These are phyloP conservation scores for Urocitellus parryii DNA, from an alignment of 2,113 vertebrate genomes.

Conservation along the genomic window DNA sequence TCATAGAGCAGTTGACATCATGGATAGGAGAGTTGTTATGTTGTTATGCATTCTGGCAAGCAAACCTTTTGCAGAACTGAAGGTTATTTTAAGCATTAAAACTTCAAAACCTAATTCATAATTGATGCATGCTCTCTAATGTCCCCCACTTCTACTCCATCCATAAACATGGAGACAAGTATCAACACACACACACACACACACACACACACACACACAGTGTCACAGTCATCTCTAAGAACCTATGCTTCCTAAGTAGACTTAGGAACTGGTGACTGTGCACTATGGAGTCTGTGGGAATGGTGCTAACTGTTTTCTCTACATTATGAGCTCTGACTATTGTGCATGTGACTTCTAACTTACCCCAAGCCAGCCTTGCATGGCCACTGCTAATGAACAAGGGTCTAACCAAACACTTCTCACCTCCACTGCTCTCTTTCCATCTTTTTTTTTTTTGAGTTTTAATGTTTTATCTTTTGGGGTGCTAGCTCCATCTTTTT, in stretches of 20 bases:
- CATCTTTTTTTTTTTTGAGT: background rate
- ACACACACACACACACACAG: background rate
- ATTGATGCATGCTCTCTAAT: background rate
- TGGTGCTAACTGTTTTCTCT: background rate
- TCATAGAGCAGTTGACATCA: background rate
- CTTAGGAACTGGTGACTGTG: fast-evolving
- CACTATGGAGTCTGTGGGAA: fast-evolving
- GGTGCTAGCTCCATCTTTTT: background rate
- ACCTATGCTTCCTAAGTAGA: background rate
- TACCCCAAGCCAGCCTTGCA: background rate
- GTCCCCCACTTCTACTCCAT: background rate
- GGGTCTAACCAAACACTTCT: background rate
- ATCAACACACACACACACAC: fast-evolving
- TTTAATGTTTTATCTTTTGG: background rate
- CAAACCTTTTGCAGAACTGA: background rate
- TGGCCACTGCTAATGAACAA: too few species aligned
- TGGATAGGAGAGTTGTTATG: background rate
- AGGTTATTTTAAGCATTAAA: background rate
- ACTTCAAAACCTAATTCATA: background rate
- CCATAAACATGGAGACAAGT: background rate
- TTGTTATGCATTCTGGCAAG: background rate
- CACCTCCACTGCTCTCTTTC: background rate
- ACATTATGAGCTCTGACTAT: background rate
- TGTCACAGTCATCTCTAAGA: background rate
- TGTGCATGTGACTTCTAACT: background rate